phyloP scores from a whole-genome alignment of 2,113 vertebrate genomes.

The Bucco capensis region DNA sequence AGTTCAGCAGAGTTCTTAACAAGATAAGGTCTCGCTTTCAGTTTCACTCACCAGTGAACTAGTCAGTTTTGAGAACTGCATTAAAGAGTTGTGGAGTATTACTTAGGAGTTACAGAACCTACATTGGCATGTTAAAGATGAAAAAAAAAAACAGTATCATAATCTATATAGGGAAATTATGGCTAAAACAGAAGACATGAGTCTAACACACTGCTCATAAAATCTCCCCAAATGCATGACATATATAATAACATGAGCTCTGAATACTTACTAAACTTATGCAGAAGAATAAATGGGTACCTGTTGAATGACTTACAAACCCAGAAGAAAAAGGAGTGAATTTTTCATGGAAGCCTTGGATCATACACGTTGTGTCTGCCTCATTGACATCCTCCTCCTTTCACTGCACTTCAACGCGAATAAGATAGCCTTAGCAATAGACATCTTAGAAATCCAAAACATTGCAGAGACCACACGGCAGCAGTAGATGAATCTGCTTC shows the following conservation, averaged over 20 bases:
- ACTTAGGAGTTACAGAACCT: slow-evolving; percentile 12
- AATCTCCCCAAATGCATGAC: not conserved
- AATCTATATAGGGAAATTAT: not conserved
- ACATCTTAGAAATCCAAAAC: slow-evolving; percentile 31
- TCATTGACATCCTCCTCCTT: slow-evolving; percentile 27
- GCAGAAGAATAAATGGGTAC: slow-evolving; percentile 14
- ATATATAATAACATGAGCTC: not conserved
- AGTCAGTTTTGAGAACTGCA: not conserved
- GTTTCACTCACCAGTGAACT: slow-evolving; percentile 28
- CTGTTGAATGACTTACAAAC: not conserved
- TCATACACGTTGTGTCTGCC: not conserved
- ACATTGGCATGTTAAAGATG: not conserved
- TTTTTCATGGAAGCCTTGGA: slow-evolving; percentile 14
- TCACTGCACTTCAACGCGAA: slow-evolving; percentile 7
- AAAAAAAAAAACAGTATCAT: not conserved
- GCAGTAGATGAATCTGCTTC: slow-evolving; percentile 34
- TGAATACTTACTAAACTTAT: slow-evolving; percentile 52
- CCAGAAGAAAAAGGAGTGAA: not conserved
- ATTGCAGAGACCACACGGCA: slow-evolving; percentile 26
- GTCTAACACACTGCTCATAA: not conserved
- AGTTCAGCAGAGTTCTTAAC: not conserved
- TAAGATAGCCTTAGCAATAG: slow-evolving; percentile 18
- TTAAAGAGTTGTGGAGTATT: not conserved
- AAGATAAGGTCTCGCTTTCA: slow-evolving; percentile 33
- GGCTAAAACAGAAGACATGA: not conserved